A percentile compares a stretch with the other conserved stretches of the same genome.
Conservation (phyloP, 2,888 invertebrate genomes). For the Salpingus planirostris region DNA sequence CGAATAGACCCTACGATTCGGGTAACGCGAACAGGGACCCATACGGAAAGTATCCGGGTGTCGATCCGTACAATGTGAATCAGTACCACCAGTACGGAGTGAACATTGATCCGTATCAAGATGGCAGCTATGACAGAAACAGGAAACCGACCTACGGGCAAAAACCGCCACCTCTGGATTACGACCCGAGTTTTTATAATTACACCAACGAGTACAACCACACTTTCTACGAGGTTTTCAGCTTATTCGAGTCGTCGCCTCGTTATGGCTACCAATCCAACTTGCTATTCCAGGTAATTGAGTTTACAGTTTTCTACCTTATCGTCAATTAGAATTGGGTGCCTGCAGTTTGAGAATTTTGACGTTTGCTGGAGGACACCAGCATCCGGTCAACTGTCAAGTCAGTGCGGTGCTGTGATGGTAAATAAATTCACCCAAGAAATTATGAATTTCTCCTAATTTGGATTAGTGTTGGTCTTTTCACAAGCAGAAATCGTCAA, state of each 20-base stretch:
- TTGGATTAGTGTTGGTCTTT: too few relatives aligned
- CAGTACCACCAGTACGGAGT: constrained; percentile 27
- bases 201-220: constrained; percentile 19
- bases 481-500: too few relatives aligned
- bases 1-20: constrained; percentile 2
- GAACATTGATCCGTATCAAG: constrained; percentile 34
- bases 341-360: too few relatives aligned
- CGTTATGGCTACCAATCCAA: constrained; percentile 62
- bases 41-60: constrained; percentile 4
- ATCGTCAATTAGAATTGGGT: too few relatives aligned
- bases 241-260: constrained; percentile 63
- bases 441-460: too few relatives aligned
- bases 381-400: too few relatives aligned
- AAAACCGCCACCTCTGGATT: constrained; percentile 10
- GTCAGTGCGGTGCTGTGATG: too few relatives aligned
- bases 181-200: too few relatives aligned
- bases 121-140: constrained; percentile 15
- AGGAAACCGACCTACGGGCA: constrained; percentile 11
- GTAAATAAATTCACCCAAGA: too few relatives aligned
- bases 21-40: constrained; percentile 4
- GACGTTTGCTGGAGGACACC: too few relatives aligned
- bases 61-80: constrained; percentile 9
- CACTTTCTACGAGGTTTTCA: constrained; percentile 52
- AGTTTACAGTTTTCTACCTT: too few relatives aligned
- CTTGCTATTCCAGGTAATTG: constrained; percentile 65